phyloP scores from a whole-genome alignment of 2,113 vertebrate genomes.

The Leiothrix lutea region DNA sequence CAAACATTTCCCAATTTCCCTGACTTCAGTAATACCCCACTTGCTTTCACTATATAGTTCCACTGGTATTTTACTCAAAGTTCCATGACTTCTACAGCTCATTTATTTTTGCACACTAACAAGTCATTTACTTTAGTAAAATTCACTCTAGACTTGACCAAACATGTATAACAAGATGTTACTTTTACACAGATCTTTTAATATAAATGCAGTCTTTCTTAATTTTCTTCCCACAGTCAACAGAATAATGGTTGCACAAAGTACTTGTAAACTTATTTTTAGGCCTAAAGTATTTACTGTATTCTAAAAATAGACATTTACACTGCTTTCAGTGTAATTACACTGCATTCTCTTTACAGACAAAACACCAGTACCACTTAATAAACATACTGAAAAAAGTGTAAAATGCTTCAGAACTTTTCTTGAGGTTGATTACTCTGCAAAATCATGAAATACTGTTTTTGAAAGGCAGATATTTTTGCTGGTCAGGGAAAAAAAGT shows the following conservation, averaged over 20 bases:
- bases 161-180: background rate
- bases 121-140: background rate
- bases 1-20: background rate
- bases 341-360: background rate
- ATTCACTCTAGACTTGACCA: background rate
- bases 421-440: background rate
- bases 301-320: background rate
- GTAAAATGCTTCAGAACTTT: background rate
- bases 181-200: background rate
- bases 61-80: background rate
- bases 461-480: background rate
- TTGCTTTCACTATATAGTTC: background rate
- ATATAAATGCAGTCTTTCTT: background rate
- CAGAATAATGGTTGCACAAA: background rate
- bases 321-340: background rate
- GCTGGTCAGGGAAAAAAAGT: background rate
- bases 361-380: background rate
- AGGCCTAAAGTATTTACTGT: background rate
- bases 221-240: background rate
- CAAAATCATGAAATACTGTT: background rate
- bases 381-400: background rate
- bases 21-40: background rate
- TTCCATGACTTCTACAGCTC: background rate
- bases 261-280: background rate
- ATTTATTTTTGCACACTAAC: background rate